Base-by-base conservation (phyloP, 2,797 vertebrate species). In the Hippopotamyrus pictus region DNA sequence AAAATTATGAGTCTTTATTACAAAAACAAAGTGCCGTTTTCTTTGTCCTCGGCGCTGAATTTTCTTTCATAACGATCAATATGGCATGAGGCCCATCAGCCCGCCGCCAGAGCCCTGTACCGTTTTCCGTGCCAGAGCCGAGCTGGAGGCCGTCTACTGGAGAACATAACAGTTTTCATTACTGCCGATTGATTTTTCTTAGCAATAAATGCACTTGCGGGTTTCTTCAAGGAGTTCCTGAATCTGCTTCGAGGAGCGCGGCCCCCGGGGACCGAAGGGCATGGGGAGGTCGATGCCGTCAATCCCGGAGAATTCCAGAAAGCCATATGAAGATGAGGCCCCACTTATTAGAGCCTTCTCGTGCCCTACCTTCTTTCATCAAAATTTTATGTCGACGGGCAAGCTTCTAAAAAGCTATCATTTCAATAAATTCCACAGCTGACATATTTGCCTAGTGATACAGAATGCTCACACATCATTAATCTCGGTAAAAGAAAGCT, bases 361-460 rank as follows among this genome's bases (percentile, higher is more conserved):
- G n/a, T 25, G 44, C 11, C 46, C 7, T 84, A 7, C 82, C 46
- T n/a, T 44, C 82, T 17, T 84, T 84, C 82, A 51, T 84, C 46
- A 84, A 84, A 84, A 84, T 79, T 79, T 79, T n/a, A 84, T 84
- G 46, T 22, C 3, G 17, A 84, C 46, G 1, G 19, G 79, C 44
- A 83, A 50, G 46, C 79, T 50, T 83, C 46, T 44, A 29, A 83
- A 83, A 83, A 83, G 33, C 37, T 22, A 9, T 46, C 79, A 9
- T 84, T 84, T 22, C 33, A 46, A 84, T 50, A 84, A 84, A 84
- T n/a, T 51, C 46, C 44, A 29, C 19, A n/a, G 11, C 82, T 84
- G 82, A 51, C 82, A 84, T 84, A 48, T 84, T 84, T 84, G 82
- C 46, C 82, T 48, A 84, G 82, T 84, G 82, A 48, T 84, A 84